Evolutionary conservation across 1,140 invertebrate species (phyloP).

Genomic region (Steinernema feltiae): DNA sequence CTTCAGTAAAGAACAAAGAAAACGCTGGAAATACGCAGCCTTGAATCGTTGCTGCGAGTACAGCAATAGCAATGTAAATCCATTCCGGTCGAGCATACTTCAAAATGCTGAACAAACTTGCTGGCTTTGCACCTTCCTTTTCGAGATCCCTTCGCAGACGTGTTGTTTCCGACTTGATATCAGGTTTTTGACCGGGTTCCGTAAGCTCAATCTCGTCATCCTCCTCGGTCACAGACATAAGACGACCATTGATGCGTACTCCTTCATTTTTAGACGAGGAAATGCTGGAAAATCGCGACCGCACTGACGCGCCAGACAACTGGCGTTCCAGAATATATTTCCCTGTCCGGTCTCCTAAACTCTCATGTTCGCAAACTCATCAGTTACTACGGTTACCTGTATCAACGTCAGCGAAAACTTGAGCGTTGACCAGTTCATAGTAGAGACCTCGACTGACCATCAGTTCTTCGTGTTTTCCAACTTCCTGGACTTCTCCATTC

Average conservation of each 20-base stretch:
- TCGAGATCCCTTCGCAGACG: constrained; percentile 24
- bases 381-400: background rate
- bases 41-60: constrained; percentile 32
- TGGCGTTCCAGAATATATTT: background rate
- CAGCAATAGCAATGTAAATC: constrained; percentile 24
- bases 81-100: constrained; percentile 39
- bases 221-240: background rate
- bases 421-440: constrained; percentile 64
- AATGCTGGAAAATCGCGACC: background rate
- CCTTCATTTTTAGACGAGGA: background rate
- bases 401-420: constrained; percentile 48
- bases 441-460: constrained; percentile 61
- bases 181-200: background rate
- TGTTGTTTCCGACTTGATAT: background rate
- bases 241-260: background rate
- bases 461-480: constrained; percentile 61
- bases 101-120: constrained; percentile 31
- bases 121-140: constrained; percentile 32
- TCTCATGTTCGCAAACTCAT: background rate
- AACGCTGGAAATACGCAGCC: constrained; percentile 41
- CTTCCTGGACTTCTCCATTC: constrained; percentile 35
- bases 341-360: background rate
- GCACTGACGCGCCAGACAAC: background rate
- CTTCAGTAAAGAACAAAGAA: constrained; percentile 42
- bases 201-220: background rate